Base-by-base conservation (phyloP, 2,888 invertebrate genomes). In the Lypha dubia region DNA sequence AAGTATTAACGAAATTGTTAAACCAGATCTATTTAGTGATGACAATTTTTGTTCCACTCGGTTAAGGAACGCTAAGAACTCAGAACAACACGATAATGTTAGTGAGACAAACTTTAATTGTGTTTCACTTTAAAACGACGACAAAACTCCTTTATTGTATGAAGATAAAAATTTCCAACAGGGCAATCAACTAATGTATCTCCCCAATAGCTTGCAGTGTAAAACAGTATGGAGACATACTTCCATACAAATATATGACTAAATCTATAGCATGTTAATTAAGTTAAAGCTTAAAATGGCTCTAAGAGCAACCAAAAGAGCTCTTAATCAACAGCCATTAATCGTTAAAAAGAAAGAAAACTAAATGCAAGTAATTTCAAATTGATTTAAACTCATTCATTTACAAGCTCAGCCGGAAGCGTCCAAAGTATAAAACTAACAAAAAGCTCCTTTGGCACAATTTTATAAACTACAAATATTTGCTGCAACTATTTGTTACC, bases 231-330 rank as follows among this genome's bases (percentile, higher is more conserved):
- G 17, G 73, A 84, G 80, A 77, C 77, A 79, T 35, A 70, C 63
- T 8, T n/a, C n/a, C n/a, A n/a, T n/a, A n/a, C n/a, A n/a, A n/a
- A n/a, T 46, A 60, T 63, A 35, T 51, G 20, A 7, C 20, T 58
- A 20, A 65, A 77, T 32, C 60, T 22, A 28, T 79, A 79, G 79
- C 85, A 83, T 83, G 77, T 83, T 85, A 85, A 85, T 85, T 85
- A 83, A 80, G 80, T 83, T 83, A 77, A 73, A 75, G 68, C 73
- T 73, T 76, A 73, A 62, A 82, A 53, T 41, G 49, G 71, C 51
- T 63, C 5, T 20, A 46, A 63, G 38, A 81, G 22, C 28, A 41
- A 67, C n/a, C 44, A 41, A 22, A 58, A 68, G 38, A 74, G 60
- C 35, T 79, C 63, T 84, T 84, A 80, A 84, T 84, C 76, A 84